Evolutionary conservation across 2,888 invertebrate genomes (phyloP).

Genomic region (Teleiodes luculella): DNA sequence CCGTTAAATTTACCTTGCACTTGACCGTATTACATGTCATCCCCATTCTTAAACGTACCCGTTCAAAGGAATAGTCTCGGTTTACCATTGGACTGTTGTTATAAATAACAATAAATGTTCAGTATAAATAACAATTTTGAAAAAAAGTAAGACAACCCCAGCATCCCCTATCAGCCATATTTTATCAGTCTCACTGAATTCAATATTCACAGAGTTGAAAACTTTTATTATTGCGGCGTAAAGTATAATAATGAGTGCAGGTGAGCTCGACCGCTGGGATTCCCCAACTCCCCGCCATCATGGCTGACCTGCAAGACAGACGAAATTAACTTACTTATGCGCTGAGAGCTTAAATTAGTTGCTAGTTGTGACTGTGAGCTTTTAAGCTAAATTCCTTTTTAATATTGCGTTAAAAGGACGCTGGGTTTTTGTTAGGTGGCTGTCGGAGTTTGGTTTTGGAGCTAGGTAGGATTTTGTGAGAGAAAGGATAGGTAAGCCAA

Average conservation of each 20-base stretch:
- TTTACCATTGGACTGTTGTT: too few relatives aligned
- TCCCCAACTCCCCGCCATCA: conserved; percentile 57
- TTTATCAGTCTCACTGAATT: conserved; percentile 71
- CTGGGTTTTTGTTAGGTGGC: neutral
- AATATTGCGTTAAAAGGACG: neutral
- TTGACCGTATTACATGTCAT: too few relatives aligned
- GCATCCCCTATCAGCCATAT: conserved; percentile 26
- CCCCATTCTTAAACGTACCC: too few relatives aligned
- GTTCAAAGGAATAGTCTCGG: too few relatives aligned
- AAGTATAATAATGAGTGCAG: conserved; percentile 73
- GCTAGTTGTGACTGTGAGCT: conserved; percentile 43
- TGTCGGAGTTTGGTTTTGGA: too few relatives aligned
- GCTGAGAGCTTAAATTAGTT: conserved; percentile 51
- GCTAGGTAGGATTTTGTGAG: too few relatives aligned
- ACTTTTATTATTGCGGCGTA: conserved; percentile 77
- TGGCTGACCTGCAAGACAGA: conserved; percentile 50
- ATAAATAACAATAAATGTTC: too few relatives aligned
- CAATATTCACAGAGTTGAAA: conserved; percentile 75
- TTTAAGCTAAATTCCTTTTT: conserved; percentile 23
- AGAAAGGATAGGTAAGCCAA: too few relatives aligned
- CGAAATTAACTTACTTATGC: conserved; percentile 61
- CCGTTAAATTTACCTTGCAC: too few relatives aligned
- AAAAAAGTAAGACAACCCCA: neutral
- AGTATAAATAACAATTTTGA: too few relatives aligned
- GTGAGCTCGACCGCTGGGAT: conserved; percentile 68